Base-by-base conservation (phyloP, 1,140 invertebrate species). In the Rhysida immarginata region DNA sequence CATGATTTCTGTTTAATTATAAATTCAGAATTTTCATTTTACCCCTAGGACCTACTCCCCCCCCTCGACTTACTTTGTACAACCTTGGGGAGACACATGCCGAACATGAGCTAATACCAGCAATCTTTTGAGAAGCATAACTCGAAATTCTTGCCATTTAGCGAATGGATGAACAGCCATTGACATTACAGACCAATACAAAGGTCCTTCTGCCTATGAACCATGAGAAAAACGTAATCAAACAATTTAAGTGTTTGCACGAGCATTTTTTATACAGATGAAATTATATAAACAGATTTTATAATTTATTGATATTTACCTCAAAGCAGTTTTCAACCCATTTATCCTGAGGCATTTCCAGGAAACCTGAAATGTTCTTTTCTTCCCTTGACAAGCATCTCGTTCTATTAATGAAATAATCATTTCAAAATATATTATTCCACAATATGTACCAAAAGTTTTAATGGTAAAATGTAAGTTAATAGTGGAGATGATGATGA, bases 161-260 rank as follows among this genome's bases (percentile, higher is more conserved):
- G 78, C 70, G 1, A 80, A 80, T 20, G 85, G 79, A 61, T 85
- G 78, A 20, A 97, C 69, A 35, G 91, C 76, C 8, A 95, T 68
- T 43, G 83, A 81, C 64, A 96, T 76, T 2, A 82, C 82, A 45
- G 80, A 72, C 76, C 84, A 92, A 72, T 92, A 98, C 2, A 89
- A 75, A 1, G 89, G 82, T 1, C 91, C 87, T 61, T 96, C 93
- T 1, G 86, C 81, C 71, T 72, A 59, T 58, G 59, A 42, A 54
- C 16, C n/a, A n/a, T n/a, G n/a, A n/a, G n/a, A n/a, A n/a, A n/a
- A n/a, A n/a, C n/a, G n/a, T n/a, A n/a, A n/a, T n/a, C n/a, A n/a
- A n/a, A n/a, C n/a, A n/a, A n/a, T n/a, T n/a, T n/a, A n/a, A n/a
- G n/a, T n/a, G n/a, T n/a, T n/a, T n/a, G n/a, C n/a, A n/a, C n/a